Evolutionary conservation across 2,113 vertebrate genomes (phyloP), one percentile per base, ranked within the genome.

Genomic region (Microtus ochrogaster): DNA sequence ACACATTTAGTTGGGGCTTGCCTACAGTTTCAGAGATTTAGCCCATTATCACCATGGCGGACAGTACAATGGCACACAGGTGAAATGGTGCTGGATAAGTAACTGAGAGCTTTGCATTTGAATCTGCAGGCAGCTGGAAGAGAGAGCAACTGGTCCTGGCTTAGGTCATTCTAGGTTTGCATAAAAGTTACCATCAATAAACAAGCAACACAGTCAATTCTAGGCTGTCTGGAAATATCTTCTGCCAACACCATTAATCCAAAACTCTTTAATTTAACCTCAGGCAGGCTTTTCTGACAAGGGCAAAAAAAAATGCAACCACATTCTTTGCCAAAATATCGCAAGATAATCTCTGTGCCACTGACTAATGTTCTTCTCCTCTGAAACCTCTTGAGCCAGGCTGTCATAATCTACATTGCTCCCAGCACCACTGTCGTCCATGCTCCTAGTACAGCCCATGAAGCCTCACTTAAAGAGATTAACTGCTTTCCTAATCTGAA

Each of bases 381-480:
- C 52, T 82, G 52, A 39, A 82, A 82, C 22, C 22, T 82, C 33
- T 58, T 61, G 33, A 26, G 79, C 8, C 52, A 61, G 36, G 36
- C 52, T 82, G 52, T 39, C 22, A 61, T 61, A 39, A 39, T 58
- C 79, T 61, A 82, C 6, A 82, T 61, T 39, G 52, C 55, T 61
- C 36, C 61, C 36, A 61, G 16, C 2, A 82, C 19, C 22, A 8
- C 79, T 82, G 21, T 58, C 79, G 39, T 11, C 6, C 12, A 58
- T 61, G 55, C 36, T 39, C 21, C 12, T 14, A 26, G 3, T 13
- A 8, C 0, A 6, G 79, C 3, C 1, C 11, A 6, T 12, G 55
- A 55, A 52, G 47, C 30, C 8, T 8, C 28, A 81, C 19, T 58
- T 81, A n/a, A n/a, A 2, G 33, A 22, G 33, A 13, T 55, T 52